Percentiles rank a stretch among this genome's conserved stretches.
Conservation (phyloP, 2,888 invertebrate genomes). For the Mechanitis messenoides region DNA sequence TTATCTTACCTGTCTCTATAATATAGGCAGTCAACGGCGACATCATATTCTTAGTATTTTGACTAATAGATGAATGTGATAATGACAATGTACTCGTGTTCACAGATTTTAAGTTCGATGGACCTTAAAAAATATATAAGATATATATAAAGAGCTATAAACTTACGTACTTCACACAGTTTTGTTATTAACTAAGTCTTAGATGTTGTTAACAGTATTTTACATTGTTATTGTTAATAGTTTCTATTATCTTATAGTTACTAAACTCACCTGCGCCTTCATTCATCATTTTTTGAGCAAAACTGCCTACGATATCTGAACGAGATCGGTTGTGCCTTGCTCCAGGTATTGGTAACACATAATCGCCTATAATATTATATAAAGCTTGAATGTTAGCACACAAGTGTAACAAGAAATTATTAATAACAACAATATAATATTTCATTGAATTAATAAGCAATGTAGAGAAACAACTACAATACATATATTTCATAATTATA, state of each 20-base stretch:
- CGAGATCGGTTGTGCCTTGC: slow-evolving; percentile 63
- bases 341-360: slow-evolving; percentile 50
- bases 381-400: too few relatives aligned
- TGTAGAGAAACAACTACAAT: neutral
- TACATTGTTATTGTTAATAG: too few relatives aligned
- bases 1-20: slow-evolving; percentile 77
- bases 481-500: too few relatives aligned
- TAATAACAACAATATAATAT: neutral
- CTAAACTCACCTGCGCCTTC: slow-evolving; percentile 55
- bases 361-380: slow-evolving; percentile 49
- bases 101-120: slow-evolving; percentile 55
- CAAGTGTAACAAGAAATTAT: neutral
- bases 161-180: too few relatives aligned
- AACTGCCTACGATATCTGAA: slow-evolving; percentile 67
- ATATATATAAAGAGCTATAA: too few relatives aligned
- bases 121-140: slow-evolving; percentile 39
- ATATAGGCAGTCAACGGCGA: slow-evolving; percentile 76
- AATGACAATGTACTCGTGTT: slow-evolving; percentile 55
- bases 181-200: neutral
- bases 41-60: slow-evolving; percentile 57
- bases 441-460: neutral
- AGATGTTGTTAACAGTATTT: neutral
- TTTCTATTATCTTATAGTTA: neutral
- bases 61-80: slow-evolving; percentile 65
- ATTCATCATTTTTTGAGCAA: slow-evolving; percentile 61